Evolutionary conservation across 1,140 invertebrate genomes (phyloP), one percentile per base, ranked within the genome.

Genomic region (Bombus affinis): DNA sequence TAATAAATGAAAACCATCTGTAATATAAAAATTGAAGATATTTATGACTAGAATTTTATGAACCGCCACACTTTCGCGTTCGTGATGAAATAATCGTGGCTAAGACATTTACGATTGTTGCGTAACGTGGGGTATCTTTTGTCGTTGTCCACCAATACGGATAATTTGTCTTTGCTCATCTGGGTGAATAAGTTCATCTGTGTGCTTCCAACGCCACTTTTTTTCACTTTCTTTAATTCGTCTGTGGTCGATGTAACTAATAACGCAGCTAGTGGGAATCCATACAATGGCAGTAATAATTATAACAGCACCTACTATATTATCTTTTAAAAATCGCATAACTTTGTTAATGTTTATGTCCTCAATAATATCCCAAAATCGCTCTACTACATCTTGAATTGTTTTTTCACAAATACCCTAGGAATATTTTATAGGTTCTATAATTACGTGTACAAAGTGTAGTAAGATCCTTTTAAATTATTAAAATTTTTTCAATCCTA

Each of bases 361-460:
- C 94, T 99, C 98, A 76, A 99, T 99, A 44, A 99, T 98, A 93
- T 99, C 98, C 98, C 98, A 99, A 94, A 99, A 98, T 76, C 98
- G 96, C 94, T 99, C 98, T 10, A 99, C 98, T 22, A 99, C 98
- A 93, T 99, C 98, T 94, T 99, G 98, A 86, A 99, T 98, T 4
- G 98, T 99, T 94, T 99, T 98, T 92, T 99, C 98, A 93, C 98
- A 99, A 4, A 98, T 96, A n/a, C 98, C 98, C 98, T 98, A 90
- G 9, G 95, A 94, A 84, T 71, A 90, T 35, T 15, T 32, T 47
- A 86, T 35, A 81, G 37, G 8, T 76, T 47, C 25, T 32, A 10
- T 32, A 62, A 10, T 68, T 71, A 37, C 47, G 18, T 22, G 18
- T 53, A 53, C 18, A 6, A 53, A 8, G 47, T 22, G 18, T 13